phyloP scores from a whole-genome alignment of 2,113 vertebrate species.

The Tachuris rubrigastra region DNA sequence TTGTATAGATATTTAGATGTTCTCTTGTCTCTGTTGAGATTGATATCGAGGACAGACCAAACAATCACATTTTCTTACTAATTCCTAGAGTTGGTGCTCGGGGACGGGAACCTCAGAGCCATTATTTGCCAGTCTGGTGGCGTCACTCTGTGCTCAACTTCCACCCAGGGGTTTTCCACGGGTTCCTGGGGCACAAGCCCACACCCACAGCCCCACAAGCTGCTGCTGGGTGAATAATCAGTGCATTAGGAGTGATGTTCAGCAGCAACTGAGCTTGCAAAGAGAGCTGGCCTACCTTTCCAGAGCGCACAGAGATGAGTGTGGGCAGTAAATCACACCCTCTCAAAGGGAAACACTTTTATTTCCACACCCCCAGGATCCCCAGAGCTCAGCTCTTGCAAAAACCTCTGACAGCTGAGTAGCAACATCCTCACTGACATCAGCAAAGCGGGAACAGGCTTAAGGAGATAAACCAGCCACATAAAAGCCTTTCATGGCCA shows the following conservation, averaged over 20 bases:
- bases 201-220: neutral
- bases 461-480: neutral
- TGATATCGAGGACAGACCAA: neutral
- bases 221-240: rapidly evolving
- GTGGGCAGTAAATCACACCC: neutral
- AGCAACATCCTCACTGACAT: neutral
- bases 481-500: neutral
- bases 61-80: neutral
- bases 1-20: neutral
- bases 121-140: neutral
- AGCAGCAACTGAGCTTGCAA: neutral
- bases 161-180: neutral
- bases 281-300: neutral
- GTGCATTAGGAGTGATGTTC: rapidly evolving
- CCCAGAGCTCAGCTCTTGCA: neutral
- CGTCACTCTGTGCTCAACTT: rapidly evolving
- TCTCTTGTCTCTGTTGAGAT: neutral
- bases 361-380: rapidly evolving
- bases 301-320: rapidly evolving
- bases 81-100: neutral
- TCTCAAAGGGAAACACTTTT: rapidly evolving
- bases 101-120: neutral
- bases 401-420: neutral
- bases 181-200: neutral
- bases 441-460: neutral